Percentiles rank a stretch among this genome's conserved stretches.
Conservation (phyloP, 1,140 invertebrate genomes). For the Monomorium pharaonis region DNA sequence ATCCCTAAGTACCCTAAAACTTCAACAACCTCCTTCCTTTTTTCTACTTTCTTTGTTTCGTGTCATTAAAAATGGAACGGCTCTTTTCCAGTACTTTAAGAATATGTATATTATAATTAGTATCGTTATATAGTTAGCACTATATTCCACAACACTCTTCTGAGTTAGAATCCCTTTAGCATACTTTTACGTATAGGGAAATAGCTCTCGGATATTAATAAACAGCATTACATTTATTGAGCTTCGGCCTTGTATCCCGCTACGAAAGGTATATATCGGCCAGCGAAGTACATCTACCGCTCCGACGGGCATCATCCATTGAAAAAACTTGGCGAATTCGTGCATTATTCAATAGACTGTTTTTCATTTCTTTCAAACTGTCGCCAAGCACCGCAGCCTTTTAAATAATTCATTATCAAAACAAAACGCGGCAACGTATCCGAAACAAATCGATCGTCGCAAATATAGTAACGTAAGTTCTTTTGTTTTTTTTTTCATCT, state of each 20-base stretch:
- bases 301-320: neutral
- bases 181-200: neutral
- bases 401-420: constrained; percentile 70
- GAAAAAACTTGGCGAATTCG: constrained; percentile 18
- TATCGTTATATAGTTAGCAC: too few relatives aligned
- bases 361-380: constrained; percentile 60
- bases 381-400: constrained; percentile 40
- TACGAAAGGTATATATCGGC: neutral
- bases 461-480: neutral
- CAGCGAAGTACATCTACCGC: neutral
- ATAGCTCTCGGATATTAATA: constrained; percentile 12
- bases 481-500: neutral
- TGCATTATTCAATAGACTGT: constrained; percentile 62
- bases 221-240: neutral
- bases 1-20: too few relatives aligned
- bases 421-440: constrained; percentile 43
- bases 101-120: too few relatives aligned
- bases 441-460: constrained; percentile 50
- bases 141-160: too few relatives aligned
- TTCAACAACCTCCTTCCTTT: too few relatives aligned
- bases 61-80: too few relatives aligned
- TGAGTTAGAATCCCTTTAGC: too few relatives aligned
- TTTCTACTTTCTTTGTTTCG: too few relatives aligned
- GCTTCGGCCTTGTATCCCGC: neutral
- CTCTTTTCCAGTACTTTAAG: too few relatives aligned